A percentile compares a stretch with the other conserved stretches of the same genome.
Conservation (phyloP, 1,140 invertebrate species). For the Solen grandis region DNA sequence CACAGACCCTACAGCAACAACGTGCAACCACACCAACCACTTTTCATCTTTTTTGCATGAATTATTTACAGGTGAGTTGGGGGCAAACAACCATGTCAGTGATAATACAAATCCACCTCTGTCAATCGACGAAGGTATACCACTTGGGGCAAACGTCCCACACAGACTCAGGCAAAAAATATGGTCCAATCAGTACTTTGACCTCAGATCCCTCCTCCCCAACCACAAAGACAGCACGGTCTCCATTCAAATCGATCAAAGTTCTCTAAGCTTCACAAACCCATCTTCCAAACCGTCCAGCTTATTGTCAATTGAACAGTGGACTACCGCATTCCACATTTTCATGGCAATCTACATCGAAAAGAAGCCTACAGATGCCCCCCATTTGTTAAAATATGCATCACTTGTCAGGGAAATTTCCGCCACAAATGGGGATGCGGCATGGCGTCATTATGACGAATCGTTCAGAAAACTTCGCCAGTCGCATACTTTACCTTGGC, state of each 20-base stretch:
- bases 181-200: conserved; percentile 35
- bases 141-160: too few species aligned
- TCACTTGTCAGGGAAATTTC: too few species aligned
- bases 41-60: too few species aligned
- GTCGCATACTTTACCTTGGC: neutral
- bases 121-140: too few species aligned
- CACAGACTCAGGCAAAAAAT: too few species aligned
- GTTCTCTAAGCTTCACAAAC: neutral
- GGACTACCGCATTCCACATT: neutral
- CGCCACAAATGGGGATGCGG: neutral
- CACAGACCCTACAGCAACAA: too few species aligned
- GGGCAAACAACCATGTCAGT: too few species aligned
- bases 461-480: neutral
- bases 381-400: neutral
- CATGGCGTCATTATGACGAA: neutral
- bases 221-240: conserved; percentile 6
- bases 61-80: too few species aligned
- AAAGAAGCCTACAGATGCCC: neutral
- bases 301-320: conserved; percentile 5
- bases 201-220: conserved; percentile 6
- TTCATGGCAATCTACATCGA: neutral
- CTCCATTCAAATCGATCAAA: conserved; percentile 3
- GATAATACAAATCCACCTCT: too few species aligned
- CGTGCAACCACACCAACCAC: too few species aligned
- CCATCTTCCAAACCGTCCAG: neutral